Conservation (phyloP, 2,888 invertebrate species). For the Geotrupes spiniger region DNA sequence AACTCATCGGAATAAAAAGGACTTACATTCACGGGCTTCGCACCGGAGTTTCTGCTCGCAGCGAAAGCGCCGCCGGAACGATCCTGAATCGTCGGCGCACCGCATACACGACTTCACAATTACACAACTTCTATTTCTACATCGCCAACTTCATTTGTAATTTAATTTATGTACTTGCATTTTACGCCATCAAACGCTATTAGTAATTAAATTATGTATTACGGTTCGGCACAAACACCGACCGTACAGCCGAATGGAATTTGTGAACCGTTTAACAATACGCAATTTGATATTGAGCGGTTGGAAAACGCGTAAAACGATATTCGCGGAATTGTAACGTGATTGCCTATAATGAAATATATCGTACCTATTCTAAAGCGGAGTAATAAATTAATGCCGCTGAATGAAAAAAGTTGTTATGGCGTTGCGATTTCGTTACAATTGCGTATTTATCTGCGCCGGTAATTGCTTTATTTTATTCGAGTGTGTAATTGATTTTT, state of each 20-base stretch:
- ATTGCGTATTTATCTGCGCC: too few relatives aligned
- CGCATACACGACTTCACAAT: constrained; percentile 11
- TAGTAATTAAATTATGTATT: constrained; percentile 1
- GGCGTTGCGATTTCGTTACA: too few relatives aligned
- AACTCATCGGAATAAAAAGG: constrained; percentile 35
- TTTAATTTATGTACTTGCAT: constrained; percentile 7
- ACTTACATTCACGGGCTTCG: constrained; percentile 27
- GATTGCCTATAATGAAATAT: too few relatives aligned
- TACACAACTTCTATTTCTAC: constrained; percentile 11
- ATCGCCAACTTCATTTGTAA: constrained; percentile 2
- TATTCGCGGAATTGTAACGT: too few relatives aligned
- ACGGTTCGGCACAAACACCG: neutral
- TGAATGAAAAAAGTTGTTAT: too few relatives aligned
- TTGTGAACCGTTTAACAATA: neutral
- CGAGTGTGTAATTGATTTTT: too few relatives aligned
- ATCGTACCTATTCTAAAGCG: too few relatives aligned
- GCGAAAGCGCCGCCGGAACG: constrained; percentile 7
- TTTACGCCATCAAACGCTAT: constrained; percentile 3
- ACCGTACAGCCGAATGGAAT: too few relatives aligned
- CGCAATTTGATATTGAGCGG: too few relatives aligned
- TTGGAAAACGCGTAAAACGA: too few relatives aligned
- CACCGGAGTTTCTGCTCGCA: constrained; percentile 24
- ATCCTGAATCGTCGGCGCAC: neutral
- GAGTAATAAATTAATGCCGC: too few relatives aligned
- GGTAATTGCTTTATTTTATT: too few relatives aligned